Percentiles rank a stretch among this genome's conserved stretches.
These are phyloP conservation scores for Phasianus colchicus DNA, from an alignment of 2,113 vertebrate species.

Conservation along the genomic window DNA sequence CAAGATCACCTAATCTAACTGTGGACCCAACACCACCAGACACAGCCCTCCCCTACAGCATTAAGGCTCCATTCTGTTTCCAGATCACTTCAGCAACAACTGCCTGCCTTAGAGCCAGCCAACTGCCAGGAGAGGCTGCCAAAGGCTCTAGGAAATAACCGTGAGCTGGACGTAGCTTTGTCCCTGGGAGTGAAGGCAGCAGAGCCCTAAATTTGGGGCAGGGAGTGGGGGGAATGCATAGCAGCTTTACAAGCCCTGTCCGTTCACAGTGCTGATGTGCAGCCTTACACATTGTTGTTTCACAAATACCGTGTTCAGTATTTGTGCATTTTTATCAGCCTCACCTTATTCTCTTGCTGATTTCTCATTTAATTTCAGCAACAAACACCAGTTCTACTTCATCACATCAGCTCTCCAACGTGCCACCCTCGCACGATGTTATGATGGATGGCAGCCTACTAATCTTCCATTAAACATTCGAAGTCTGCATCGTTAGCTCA, in stretches of 20 bases:
- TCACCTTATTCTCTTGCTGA: neutral
- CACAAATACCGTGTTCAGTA: no score
- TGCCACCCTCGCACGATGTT: neutral
- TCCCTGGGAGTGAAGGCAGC: neutral
- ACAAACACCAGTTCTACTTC: fast-evolving
- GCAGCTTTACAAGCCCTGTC: neutral
- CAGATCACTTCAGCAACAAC: constrained; percentile 40
- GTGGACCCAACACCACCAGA: no score
- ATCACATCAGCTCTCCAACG: fast-evolving
- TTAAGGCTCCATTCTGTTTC: constrained; percentile 2
- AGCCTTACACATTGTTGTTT: fast-evolving
- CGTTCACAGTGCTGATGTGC: fast-evolving
- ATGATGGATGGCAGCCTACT: constrained; percentile 39
- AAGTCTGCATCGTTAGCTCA: neutral
- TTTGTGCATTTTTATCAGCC: neutral
- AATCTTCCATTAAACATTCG: constrained; percentile 26
- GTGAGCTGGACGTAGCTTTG: neutral
- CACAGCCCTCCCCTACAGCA: neutral
- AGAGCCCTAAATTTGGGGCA: neutral
- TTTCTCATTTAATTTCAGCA: neutral
- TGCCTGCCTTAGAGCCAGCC: constrained; percentile 33
- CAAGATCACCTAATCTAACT: no score
- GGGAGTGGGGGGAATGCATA: neutral
- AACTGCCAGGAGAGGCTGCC: constrained; percentile 51
- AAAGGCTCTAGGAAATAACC: constrained; percentile 46